phyloP scores from a whole-genome alignment of 2,113 vertebrate genomes.

The Melanocharis versteri region DNA sequence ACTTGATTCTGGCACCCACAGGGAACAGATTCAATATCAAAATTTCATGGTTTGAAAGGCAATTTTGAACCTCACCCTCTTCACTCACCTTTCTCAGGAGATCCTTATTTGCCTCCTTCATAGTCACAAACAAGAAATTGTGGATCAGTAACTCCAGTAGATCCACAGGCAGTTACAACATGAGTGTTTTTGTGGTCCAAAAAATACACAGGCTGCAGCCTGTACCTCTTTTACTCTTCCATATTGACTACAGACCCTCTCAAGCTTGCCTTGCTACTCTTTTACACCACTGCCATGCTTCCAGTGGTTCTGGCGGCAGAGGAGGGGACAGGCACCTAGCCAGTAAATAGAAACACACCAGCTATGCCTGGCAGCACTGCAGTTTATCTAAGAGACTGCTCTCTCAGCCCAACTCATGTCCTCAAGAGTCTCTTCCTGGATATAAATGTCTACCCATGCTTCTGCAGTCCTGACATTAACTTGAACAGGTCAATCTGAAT shows the following conservation, averaged over 20 bases:
- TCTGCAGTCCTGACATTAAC: not conserved
- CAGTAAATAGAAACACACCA: not conserved
- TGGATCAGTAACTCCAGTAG: not conserved
- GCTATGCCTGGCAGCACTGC: not conserved
- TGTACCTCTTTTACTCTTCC: not conserved
- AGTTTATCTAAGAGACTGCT: not conserved
- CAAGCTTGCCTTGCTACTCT: not conserved
- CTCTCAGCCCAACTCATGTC: not conserved
- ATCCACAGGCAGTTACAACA: not conserved
- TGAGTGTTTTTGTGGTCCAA: not conserved
- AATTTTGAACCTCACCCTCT: not conserved
- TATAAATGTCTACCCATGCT: not conserved
- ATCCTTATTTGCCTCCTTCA: not conserved
- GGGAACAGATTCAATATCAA: not conserved
- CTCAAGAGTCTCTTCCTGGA: not conserved
- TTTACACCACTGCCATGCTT: rapidly evolving
- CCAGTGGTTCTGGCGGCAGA: not conserved
- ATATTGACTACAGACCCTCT: not conserved
- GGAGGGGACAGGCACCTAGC: not conserved
- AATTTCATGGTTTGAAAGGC: not conserved
- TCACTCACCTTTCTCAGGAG: not conserved
- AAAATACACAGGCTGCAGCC: not conserved
- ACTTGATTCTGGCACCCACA: not conserved
- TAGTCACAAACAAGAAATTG: not conserved
- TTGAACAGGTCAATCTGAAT: not conserved